Evolutionary conservation across 1,140 invertebrate species (phyloP).

Genomic region (Scaptomyza graminum): DNA sequence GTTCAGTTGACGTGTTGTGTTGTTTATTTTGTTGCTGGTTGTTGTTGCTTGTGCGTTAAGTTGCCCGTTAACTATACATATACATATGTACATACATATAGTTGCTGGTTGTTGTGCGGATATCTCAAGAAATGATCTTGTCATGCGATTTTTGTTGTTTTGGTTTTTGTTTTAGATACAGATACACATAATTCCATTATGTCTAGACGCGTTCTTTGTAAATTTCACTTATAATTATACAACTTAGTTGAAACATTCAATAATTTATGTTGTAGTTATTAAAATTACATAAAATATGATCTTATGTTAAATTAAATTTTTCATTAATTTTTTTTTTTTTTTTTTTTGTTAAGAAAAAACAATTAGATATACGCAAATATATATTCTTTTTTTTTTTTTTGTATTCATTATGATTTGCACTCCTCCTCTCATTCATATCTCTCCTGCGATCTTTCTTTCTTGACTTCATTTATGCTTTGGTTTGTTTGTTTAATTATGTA

Average conservation of each 20-base stretch:
- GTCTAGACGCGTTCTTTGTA: conserved; percentile 45
- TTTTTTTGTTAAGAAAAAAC: conserved; percentile 64
- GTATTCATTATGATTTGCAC: conserved; percentile 6
- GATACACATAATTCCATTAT: conserved; percentile 78
- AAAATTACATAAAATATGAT: conserved; percentile 77
- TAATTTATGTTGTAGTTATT: conserved; percentile 70
- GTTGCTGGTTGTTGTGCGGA: conserved; percentile 4
- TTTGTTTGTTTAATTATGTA: conserved; percentile 8
- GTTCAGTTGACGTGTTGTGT: conserved; percentile 9
- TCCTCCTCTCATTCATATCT: background rate
- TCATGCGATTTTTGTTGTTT: background rate
- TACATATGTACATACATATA: background rate
- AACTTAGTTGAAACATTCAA: conserved; percentile 81
- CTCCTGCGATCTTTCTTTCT: background rate
- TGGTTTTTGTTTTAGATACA: conserved; percentile 37
- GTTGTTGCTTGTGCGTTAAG: conserved; percentile 41
- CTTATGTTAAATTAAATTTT: conserved; percentile 70
- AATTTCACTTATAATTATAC: conserved; percentile 75
- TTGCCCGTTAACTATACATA: conserved; percentile 18
- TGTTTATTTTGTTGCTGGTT: conserved; percentile 18
- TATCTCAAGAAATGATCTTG: conserved; percentile 20
- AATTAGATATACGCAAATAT: conserved; percentile 49
- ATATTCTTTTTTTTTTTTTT: background rate
- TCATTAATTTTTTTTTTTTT: background rate
- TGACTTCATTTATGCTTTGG: conserved; percentile 1